Evolutionary conservation across 2,888 invertebrate genomes (phyloP).

Genomic region (Aleiodes alternator): DNA sequence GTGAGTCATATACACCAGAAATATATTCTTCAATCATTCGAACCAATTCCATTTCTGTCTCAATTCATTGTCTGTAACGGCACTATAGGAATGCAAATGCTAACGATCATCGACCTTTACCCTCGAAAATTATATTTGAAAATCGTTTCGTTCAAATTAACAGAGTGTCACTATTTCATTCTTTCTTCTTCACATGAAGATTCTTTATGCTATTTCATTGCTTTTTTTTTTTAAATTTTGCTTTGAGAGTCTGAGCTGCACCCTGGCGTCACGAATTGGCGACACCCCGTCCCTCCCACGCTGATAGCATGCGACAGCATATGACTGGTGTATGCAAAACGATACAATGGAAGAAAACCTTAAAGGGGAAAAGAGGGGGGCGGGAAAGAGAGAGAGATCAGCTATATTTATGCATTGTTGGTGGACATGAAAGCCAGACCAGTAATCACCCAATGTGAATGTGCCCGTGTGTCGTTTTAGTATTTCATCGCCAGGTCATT

Average conservation of each 20-base stretch:
- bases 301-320: constrained; percentile 67
- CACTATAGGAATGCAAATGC: constrained; percentile 37
- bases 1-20: constrained; percentile 68
- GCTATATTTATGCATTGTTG: constrained; percentile 72
- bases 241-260: constrained; percentile 18
- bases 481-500: constrained; percentile 65
- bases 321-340: constrained; percentile 63
- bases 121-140: constrained; percentile 10
- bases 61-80: constrained; percentile 42
- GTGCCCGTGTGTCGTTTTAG: constrained; percentile 59
- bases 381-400: constrained; percentile 53
- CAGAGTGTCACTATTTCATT: background rate
- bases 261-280: constrained; percentile 27
- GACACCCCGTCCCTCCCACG: constrained; percentile 63
- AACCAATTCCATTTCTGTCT: constrained; percentile 34
- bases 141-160: constrained; percentile 1
- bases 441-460: constrained; percentile 66
- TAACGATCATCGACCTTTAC: constrained; percentile 26
- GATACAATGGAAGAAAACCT: constrained; percentile 65
- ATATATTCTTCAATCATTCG: constrained; percentile 60
- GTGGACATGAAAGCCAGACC: constrained; percentile 67
- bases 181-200: background rate
- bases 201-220: constrained; percentile 5
- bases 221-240: background rate
- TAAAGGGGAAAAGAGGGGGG: constrained; percentile 56